Evolutionary conservation across 2,888 invertebrate genomes (phyloP).

Genomic region (Malthinus flaveolus): DNA sequence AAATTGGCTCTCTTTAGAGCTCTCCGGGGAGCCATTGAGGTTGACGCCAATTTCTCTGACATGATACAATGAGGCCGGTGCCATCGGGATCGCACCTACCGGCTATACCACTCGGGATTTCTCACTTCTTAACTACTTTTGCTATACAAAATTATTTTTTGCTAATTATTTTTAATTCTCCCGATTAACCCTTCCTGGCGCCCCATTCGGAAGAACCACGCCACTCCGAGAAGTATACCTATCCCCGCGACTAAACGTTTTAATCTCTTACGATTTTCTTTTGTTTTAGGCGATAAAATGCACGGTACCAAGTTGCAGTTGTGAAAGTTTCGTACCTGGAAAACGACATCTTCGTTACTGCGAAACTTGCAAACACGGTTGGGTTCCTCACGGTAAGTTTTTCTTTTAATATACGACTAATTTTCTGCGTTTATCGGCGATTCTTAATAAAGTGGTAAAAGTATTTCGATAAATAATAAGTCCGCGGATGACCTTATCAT

Average conservation of each 20-base stretch:
- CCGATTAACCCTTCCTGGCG: neutral
- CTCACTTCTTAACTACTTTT: constrained; percentile 44
- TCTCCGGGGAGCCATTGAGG: constrained; percentile 56
- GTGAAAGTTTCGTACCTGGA: constrained; percentile 71
- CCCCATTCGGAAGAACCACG: too few relatives aligned
- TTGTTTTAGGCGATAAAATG: constrained; percentile 66
- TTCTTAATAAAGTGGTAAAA: constrained; percentile 16
- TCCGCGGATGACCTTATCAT: constrained; percentile 32
- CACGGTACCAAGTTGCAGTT: constrained; percentile 66
- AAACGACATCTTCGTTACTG: constrained; percentile 68
- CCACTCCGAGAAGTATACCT: too few relatives aligned
- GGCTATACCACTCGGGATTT: constrained; percentile 50
- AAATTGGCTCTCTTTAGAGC: constrained; percentile 58
- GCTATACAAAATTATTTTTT: constrained; percentile 33
- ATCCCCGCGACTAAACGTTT: too few relatives aligned
- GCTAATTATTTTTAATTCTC: constrained; percentile 21
- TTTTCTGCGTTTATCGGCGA: neutral
- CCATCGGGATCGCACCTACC: constrained; percentile 45
- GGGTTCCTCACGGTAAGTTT: constrained; percentile 74
- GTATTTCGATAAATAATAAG: constrained; percentile 27
- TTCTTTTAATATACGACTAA: neutral
- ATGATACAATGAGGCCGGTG: constrained; percentile 55
- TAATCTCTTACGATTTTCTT: constrained; percentile 29
- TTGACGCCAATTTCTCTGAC: constrained; percentile 60
- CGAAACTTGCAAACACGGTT: constrained; percentile 72